These are phyloP conservation scores for Lateolabrax maculatus DNA, from an alignment of 2,797 vertebrate genomes.

Conservation along the genomic window DNA sequence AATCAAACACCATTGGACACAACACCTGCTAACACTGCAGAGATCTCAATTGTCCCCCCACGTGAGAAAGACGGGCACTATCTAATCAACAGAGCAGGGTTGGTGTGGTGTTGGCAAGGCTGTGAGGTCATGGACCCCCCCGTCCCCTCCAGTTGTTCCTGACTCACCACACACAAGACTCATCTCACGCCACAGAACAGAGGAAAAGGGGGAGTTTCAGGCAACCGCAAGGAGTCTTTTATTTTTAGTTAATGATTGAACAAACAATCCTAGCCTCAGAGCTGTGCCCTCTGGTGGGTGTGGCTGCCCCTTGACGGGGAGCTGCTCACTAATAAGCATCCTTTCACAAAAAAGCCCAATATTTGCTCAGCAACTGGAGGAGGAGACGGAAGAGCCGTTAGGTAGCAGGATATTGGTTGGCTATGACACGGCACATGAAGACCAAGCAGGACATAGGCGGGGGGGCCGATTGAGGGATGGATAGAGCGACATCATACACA, in stretches of 20 bases:
- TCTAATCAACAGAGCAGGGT: slow-evolving; percentile 58
- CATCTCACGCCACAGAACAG: slow-evolving; percentile 53
- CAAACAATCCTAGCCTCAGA: slow-evolving; percentile 80
- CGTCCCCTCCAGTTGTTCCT: slow-evolving; percentile 71
- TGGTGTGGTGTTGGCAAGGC: slow-evolving; percentile 37
- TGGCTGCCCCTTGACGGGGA: slow-evolving; percentile 79
- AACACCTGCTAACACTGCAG: slow-evolving; percentile 80
- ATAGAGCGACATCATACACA: slow-evolving; percentile 35
- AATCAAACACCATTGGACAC: slow-evolving; percentile 73
- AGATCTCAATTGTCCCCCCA: slow-evolving; percentile 68
- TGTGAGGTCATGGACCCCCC: slow-evolving; percentile 46
- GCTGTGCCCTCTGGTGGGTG: slow-evolving; percentile 80
- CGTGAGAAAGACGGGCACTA: slow-evolving; percentile 57
- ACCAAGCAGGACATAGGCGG: slow-evolving; percentile 25
- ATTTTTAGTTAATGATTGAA: slow-evolving; percentile 89
- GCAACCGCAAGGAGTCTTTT: slow-evolving; percentile 82
- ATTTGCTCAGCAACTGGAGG: slow-evolving; percentile 86
- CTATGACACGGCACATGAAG: slow-evolving; percentile 68
- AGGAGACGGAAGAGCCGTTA: slow-evolving; percentile 63
- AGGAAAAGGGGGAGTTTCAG: slow-evolving; percentile 58
- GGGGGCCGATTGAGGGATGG: slow-evolving; percentile 36
- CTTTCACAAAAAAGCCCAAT: slow-evolving; percentile 77
- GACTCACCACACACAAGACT: slow-evolving; percentile 70
- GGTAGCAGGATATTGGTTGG: slow-evolving; percentile 72
- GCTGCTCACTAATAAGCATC: slow-evolving; percentile 84